Percentiles rank a stretch among this genome's conserved stretches.
Evolutionary conservation across 2,888 invertebrate species (phyloP).

Genomic region (Lasioglossum lativentre): DNA sequence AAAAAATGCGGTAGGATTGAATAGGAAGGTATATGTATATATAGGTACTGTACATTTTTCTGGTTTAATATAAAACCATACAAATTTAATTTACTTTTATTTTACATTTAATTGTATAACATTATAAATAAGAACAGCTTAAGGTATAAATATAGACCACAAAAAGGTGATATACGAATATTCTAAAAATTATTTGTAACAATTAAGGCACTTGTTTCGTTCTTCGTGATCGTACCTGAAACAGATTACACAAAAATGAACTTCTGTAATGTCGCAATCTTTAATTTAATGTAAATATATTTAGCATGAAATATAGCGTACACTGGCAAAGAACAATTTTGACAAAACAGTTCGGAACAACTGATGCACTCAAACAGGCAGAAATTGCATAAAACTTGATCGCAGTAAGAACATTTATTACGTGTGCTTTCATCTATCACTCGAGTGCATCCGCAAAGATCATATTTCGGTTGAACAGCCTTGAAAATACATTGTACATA

Average conservation of each 20-base stretch:
- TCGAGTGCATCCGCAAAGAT: constrained; percentile 71
- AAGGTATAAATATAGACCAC: constrained; percentile 41
- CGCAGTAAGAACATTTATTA: constrained; percentile 76
- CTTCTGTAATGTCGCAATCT: neutral
- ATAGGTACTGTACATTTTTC: neutral
- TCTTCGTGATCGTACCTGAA: constrained; percentile 76
- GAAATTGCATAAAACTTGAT: constrained; percentile 73
- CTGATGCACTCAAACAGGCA: constrained; percentile 72
- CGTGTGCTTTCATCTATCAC: constrained; percentile 63
- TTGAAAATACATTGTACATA: neutral
- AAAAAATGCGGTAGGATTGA: neutral
- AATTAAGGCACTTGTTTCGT: constrained; percentile 74
- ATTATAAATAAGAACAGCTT: constrained; percentile 1
- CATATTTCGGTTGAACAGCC: constrained; percentile 41
- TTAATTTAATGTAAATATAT: neutral
- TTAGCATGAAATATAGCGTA: constrained; percentile 60
- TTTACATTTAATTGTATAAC: constrained; percentile 5
- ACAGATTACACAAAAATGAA: constrained; percentile 42
- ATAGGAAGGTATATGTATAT: neutral
- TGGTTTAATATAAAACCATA: neutral
- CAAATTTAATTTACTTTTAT: neutral
- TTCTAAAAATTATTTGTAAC: constrained; percentile 70
- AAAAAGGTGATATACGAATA: constrained; percentile 21
- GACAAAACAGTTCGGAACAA: constrained; percentile 75
- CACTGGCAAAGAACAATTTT: constrained; percentile 76